Evolutionary conservation across 2,113 vertebrate species (phyloP), one percentile per base, ranked within the genome.

Genomic region (Psilopogon haemacephalus): DNA sequence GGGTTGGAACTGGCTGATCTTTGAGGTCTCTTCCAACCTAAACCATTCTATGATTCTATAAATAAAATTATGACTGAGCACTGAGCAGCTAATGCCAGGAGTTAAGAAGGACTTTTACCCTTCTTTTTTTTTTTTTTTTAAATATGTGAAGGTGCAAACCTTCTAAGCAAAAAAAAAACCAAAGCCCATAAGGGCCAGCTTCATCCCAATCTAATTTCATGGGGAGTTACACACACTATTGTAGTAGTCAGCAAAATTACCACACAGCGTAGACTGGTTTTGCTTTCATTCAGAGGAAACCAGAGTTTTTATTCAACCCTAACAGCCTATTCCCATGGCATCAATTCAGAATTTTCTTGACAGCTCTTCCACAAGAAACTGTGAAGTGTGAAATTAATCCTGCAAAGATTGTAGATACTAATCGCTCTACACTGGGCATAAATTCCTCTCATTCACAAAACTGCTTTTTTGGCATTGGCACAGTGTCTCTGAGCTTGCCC

Each of bases 351-450:
- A 37, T 91, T 85, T 83, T 74, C 71, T 80, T 27, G 50, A 77
- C 37, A 86, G 35, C 18, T 64, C 32, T 63, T 89, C 56, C 56
- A 70, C 20, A 83, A 67, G 59, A 94, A 82, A 92, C 83, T 83
- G 56, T 52, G 37, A 84, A 68, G 74, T 52, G 46, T 89, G 81
- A 94, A 93, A 93, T 92, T 85, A 92, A 55, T 76, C 67, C 62
- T 90, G n/a, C 33, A 81, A 85, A 59, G 56, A 44, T 30, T 73
- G 46, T 26, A 79, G 62, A 83, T 82, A 82, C 20, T 26, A 56
- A 28, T 72, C 30, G 38, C 15, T 89, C 44, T 28, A 20, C n/a
- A 54, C 18, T 58, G 42, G 20, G 32, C 27, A 75, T 65, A 56
- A 93, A 86, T 68, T 26, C 30, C 24, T 58, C 27, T 88, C 35